A percentile compares a stretch with the other conserved stretches of the same genome.
Conservation (phyloP, 2,888 invertebrate species). For the Neuroscelio doddi region DNA sequence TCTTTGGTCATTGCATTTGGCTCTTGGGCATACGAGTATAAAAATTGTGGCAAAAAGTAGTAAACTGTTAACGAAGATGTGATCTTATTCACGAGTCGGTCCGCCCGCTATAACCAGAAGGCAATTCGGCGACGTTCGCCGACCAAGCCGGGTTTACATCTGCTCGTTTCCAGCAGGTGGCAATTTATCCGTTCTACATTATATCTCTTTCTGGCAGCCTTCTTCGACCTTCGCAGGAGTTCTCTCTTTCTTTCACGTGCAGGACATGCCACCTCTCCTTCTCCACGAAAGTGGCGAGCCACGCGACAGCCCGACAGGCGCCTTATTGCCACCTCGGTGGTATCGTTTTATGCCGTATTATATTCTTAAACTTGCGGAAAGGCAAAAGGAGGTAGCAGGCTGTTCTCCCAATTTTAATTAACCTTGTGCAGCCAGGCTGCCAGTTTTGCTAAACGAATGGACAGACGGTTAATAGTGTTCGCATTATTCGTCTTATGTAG, state of each 20-base stretch:
- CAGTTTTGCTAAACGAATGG: no score
- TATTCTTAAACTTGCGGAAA: neutral
- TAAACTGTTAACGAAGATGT: neutral
- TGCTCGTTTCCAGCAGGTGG: constrained; percentile 68
- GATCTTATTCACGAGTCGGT: constrained; percentile 9
- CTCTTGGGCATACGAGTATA: no score
- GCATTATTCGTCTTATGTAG: no score
- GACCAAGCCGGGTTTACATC: constrained; percentile 63
- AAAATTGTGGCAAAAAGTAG: neutral
- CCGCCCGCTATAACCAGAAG: constrained; percentile 52
- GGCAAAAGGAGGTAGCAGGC: neutral
- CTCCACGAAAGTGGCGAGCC: constrained; percentile 42
- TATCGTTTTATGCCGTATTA: constrained; percentile 18
- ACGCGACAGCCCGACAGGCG: constrained; percentile 60
- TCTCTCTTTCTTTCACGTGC: constrained; percentile 29
- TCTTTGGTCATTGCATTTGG: no score
- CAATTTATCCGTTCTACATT: constrained; percentile 55
- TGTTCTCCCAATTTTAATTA: constrained; percentile 1
- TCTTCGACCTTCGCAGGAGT: constrained; percentile 18
- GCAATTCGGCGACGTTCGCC: constrained; percentile 56
- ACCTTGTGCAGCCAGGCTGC: no score
- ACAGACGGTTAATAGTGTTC: no score
- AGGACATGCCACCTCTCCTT: constrained; percentile 28
- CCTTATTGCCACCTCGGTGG: constrained; percentile 50
- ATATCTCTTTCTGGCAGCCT: constrained; percentile 28